Conservation (phyloP, 2,888 invertebrate genomes). For the Gymnocheta viridis region DNA sequence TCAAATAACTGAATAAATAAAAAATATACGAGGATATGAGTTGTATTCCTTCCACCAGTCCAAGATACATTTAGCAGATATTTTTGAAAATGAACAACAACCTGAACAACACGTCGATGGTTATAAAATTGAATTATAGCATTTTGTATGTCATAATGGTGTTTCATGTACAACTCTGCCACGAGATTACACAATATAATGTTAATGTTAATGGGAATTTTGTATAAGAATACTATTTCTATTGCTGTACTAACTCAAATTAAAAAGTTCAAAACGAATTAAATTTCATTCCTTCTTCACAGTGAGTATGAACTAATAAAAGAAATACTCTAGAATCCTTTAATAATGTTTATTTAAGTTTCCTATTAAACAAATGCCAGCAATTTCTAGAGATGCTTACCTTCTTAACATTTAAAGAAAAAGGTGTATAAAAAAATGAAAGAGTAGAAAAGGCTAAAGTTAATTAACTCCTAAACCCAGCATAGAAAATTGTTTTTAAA, state of each 20-base stretch:
- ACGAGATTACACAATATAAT: constrained; percentile 47
- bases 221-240: background rate
- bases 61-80: constrained; percentile 49
- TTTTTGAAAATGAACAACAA: constrained; percentile 76
- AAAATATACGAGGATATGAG: constrained; percentile 14
- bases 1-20: constrained; percentile 10
- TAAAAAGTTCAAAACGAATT: constrained; percentile 37
- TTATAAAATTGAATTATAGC: constrained; percentile 81
- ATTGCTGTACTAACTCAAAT: background rate
- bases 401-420: background rate
- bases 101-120: constrained; percentile 78
- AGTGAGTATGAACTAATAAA: background rate
- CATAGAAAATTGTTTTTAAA: constrained; percentile 32
- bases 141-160: constrained; percentile 69
- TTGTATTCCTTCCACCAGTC: constrained; percentile 19
- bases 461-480: constrained; percentile 59
- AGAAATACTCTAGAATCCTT: constrained; percentile 48
- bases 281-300: constrained; percentile 33
- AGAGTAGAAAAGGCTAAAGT: constrained; percentile 47
- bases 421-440: too few relatives aligned
- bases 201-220: constrained; percentile 64
- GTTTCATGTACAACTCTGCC: background rate
- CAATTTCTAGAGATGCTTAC: constrained; percentile 50
- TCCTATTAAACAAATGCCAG: constrained; percentile 70
- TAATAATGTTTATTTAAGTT: constrained; percentile 60